Percentiles rank a stretch among this genome's conserved stretches.
Evolutionary conservation across 2,113 vertebrate genomes (phyloP).

Genomic region (Rhinogobius similis): DNA sequence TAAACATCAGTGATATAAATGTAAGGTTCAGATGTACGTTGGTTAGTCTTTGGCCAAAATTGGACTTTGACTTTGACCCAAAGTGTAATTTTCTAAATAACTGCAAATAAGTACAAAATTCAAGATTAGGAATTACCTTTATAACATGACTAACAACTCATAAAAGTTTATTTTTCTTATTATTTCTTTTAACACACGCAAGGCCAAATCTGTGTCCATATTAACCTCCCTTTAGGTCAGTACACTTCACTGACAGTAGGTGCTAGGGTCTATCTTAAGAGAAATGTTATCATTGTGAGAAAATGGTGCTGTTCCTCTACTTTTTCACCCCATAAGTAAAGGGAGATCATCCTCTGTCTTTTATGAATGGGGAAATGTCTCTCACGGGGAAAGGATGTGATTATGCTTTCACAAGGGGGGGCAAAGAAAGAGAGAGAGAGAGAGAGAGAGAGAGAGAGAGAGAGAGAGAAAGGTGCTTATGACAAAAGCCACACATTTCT

Average conservation of each 20-base stretch:
- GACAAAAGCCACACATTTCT: slow-evolving; percentile 70
- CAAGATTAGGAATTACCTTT: too few species aligned
- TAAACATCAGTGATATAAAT: neutral
- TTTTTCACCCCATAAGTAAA: slow-evolving; percentile 50
- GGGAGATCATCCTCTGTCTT: slow-evolving; percentile 61
- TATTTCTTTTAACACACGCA: neutral
- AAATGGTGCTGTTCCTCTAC: slow-evolving; percentile 37
- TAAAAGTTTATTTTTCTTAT: too few species aligned
- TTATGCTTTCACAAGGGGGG: slow-evolving; percentile 63
- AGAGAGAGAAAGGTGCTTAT: slow-evolving; percentile 12
- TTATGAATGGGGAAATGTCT: slow-evolving; percentile 67
- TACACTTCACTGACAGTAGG: slow-evolving; percentile 7
- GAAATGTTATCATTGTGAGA: slow-evolving; percentile 78
- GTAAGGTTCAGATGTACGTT: neutral
- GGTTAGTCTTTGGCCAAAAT: neutral
- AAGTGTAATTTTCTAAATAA: too few species aligned
- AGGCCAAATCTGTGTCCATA: slow-evolving; percentile 1
- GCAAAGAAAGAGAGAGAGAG: slow-evolving; percentile 35
- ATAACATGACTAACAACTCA: too few species aligned
- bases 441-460: slow-evolving; percentile 29
- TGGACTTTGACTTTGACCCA: too few species aligned
- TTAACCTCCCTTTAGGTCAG: slow-evolving; percentile 3
- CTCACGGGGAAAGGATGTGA: slow-evolving; percentile 69
- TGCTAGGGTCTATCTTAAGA: slow-evolving; percentile 33
- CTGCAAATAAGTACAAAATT: too few species aligned